Evolutionary conservation across 1,140 invertebrate species (phyloP).

Genomic region (Colletes gigas): DNA sequence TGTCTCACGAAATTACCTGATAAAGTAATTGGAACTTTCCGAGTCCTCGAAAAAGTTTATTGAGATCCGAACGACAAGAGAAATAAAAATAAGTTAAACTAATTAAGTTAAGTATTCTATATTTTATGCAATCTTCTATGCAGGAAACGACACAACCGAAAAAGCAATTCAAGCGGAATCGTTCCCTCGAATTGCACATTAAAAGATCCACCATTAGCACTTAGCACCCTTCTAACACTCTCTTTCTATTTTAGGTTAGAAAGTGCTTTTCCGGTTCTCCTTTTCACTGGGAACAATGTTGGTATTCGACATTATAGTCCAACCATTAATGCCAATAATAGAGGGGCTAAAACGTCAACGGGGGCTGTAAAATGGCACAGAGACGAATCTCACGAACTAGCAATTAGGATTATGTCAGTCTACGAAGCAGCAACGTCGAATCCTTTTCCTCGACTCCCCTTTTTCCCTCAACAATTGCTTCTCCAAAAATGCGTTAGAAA

Average conservation of each 20-base stretch:
- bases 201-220: constrained; percentile 42
- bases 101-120: no score
- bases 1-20: no score
- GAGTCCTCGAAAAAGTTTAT: no score
- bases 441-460: no score
- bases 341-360: constrained; percentile 32
- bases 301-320: constrained; percentile 38
- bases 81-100: no score
- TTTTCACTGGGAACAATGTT: constrained; percentile 22
- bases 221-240: constrained; percentile 4
- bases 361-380: constrained; percentile 15
- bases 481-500: no score
- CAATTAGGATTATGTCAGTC: neutral
- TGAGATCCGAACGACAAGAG: no score
- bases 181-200: constrained; percentile 50
- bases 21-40: no score
- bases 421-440: no score
- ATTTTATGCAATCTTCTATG: no score
- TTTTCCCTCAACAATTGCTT: no score
- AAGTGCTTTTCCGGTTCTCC: constrained; percentile 35
- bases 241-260: constrained; percentile 31
- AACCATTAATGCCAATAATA: constrained; percentile 39
- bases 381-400: constrained; percentile 2
- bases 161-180: constrained; percentile 43
- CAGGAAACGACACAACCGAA: neutral